Evolutionary conservation across 2,113 vertebrate species (phyloP), one percentile per base, ranked within the genome.

Genomic region (Esox niger): DNA sequence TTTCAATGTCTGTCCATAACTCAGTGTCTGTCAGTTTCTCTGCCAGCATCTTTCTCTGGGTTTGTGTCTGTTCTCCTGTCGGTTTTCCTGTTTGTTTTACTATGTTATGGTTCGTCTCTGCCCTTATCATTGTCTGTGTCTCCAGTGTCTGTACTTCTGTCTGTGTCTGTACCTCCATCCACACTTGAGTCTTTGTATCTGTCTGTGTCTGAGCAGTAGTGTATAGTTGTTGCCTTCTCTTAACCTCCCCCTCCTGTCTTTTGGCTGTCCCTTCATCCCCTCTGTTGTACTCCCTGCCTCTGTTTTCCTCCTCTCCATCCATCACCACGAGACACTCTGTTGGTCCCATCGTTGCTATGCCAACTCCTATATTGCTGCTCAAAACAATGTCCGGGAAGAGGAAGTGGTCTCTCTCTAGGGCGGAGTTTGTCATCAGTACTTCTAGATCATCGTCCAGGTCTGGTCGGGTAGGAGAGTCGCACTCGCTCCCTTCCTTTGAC

Each of bases 361-460:
- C 87, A 1, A 75, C 81, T 33, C 73, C 78, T 1, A 75, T 70
- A 74, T 77, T 88, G 72, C 89, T 91, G 80, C 90, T 91, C 1
- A 91, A 78, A 61, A 91, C 81, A 63, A 91, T 89, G 69, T 91
- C 90, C 13, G 90, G 90, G 65, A 85, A 91, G 61, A 89, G 68
- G 66, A 90, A 87, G 77, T 90, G 82, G 63, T 83, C 85, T 3
- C 81, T 86, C 33, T 90, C 81, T 1, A 90, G 76, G 47, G 73
- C 38, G 33, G 76, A 82, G 35, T 71, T 25, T 1, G 81, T 78
- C 7, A 71, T 17, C 30, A 62, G 62, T n/a, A n/a, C n/a, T n/a
- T n/a, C n/a, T n/a, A n/a, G n/a, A 0, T 84, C 68, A 0, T 86
- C 80, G 56, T 86, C 84, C 9, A n/a, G 9, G 69, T 78, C 70